Base-by-base conservation (phyloP, 1,140 invertebrate species). In the Caerostris darwini region DNA sequence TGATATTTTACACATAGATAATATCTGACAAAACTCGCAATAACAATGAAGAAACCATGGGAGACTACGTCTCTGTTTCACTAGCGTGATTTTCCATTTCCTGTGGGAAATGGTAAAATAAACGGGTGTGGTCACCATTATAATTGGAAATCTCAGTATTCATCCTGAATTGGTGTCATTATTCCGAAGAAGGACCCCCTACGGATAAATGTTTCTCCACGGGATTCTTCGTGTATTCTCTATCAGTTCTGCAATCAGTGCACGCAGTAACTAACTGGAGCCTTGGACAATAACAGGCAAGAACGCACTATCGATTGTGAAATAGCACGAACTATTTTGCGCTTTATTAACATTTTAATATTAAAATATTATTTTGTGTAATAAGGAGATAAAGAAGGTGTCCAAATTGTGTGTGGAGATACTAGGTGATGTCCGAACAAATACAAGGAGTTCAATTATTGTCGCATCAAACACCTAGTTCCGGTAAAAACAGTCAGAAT, bases 101-200 rank as follows among this genome's bases (percentile, higher is more conserved):
- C 71, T 77, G 19, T 12, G 71, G 69, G 71, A 77, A 77, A 77
- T 77, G 14, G 71, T 77, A 77, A 77, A 77, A 77, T 77, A 34
- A 77, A 77, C 50, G 71, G 71, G 71, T 77, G 71, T 77, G 71
- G 71, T 50, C 71, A 5, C 3, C 71, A 50, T 34, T 77, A 77
- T 77, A 77, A 77, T 77, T 77, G 71, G 69, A 77, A 77, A 77
- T 10, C 71, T 77, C 71, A 34, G 71, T 77, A 77, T 77, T 77
- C 71, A 77, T 77, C 34, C 53, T 50, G 71, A 77, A 77, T 77
- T 77, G 53, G 71, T 77, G 34, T 77, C 71, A 77, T 77, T 77
- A 77, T 5, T 10, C 34, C 19, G 5, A 10, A 77, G 71, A 77
- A 77, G 53, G 71, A 4, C 50, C 71, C 71, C 71, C 71, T 50